Evolutionary conservation across 2,113 vertebrate species (phyloP).

Genomic region (Micromys minutus): DNA sequence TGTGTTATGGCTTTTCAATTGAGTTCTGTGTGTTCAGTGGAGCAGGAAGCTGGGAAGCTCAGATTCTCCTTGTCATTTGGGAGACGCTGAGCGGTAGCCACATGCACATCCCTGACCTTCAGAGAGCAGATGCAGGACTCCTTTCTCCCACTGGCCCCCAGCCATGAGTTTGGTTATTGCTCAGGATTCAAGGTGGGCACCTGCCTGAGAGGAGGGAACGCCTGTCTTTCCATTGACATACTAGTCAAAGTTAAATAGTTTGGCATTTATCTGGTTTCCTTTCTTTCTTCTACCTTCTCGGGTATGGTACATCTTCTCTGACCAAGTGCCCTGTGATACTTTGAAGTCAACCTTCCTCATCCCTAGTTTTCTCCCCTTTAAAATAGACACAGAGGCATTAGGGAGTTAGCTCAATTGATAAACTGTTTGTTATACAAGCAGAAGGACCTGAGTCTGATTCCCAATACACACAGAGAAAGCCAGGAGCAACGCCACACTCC

Average conservation of each 20-base stretch:
- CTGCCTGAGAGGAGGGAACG: not conserved
- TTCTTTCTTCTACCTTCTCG: not conserved
- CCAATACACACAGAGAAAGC: not conserved
- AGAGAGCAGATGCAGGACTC: not conserved
- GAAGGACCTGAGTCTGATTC: not conserved
- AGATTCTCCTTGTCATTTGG: conserved; percentile 42
- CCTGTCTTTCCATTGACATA: not conserved
- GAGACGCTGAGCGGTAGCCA: not conserved
- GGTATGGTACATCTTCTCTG: not conserved
- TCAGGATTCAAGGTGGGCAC: not conserved
- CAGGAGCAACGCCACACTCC: not conserved
- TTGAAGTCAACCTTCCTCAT: not conserved
- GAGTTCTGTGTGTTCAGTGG: conserved; percentile 56
- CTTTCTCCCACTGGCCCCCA: not conserved
- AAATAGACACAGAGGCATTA: not conserved
- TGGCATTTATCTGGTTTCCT: not conserved
- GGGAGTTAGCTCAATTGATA: not conserved
- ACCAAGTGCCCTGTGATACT: not conserved
- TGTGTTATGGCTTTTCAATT: conserved; percentile 60
- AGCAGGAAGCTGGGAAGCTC: conserved; percentile 37
- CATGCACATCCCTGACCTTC: not conserved
- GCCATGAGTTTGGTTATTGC: not conserved
- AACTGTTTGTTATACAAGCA: not conserved
- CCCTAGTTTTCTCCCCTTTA: not conserved
- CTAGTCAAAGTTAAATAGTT: not conserved